Evolutionary conservation across 2,113 vertebrate species (phyloP), one percentile per base, ranked within the genome.

Genomic region (Salvelinus namaycush): DNA sequence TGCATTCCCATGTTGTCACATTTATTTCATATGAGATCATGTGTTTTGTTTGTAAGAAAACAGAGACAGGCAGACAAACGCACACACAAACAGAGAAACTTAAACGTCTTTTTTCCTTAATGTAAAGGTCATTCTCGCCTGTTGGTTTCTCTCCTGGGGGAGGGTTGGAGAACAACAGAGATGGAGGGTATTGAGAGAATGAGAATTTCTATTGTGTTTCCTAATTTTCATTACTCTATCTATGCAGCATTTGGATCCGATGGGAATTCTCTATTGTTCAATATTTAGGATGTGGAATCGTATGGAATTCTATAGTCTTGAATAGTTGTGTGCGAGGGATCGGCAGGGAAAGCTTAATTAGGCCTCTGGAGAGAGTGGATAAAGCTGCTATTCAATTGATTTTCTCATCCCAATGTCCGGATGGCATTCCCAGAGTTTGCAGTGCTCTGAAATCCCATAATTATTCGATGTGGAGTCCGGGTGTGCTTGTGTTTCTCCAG

Each of bases 301-400:
- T 67, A 12, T 14, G 65, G 65, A 31, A 27, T 67, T 64, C 20
- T 26, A 65, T 73, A 62, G 57, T n/a, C 86, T 87, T 89, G 87
- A 85, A 79, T 82, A 71, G 77, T 73, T 79, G 76, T 29, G 24
- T 44, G 39, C 8, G 73, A 48, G 75, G 76, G 39, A 44, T 44
- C 9, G 39, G 39, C 39, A 83, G 80, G 72, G 75, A 89, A 77
- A 54, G n/a, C 86, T 83, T 86, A 87, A 89, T 92, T 86, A 81
- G 84, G 70, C 78, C 84, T 83, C 86, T 39, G 27, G 87, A 81
- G 91, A 86, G 54, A 1, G 22, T 72, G 75, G 76, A 87, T 82
- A 51, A 82, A 82, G 85, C 79, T 84, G 83, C 79, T 78, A 24
- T 83, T 76, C 68, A 75, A 91, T 89, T 70, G 83, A 90, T 89